phyloP scores from a whole-genome alignment of 2,113 vertebrate species.

The Laticauda laticaudata region DNA sequence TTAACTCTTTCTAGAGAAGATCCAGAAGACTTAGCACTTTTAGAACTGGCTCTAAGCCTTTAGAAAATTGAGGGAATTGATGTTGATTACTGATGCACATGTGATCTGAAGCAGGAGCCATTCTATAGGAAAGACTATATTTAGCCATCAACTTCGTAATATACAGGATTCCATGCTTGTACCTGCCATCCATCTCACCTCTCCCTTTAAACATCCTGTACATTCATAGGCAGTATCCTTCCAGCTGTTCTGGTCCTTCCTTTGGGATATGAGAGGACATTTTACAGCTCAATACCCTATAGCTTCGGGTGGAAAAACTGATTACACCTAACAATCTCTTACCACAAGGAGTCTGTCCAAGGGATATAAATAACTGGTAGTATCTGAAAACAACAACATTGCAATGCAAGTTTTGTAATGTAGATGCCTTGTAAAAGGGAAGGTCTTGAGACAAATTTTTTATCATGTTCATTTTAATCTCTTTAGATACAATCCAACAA shows the following conservation, averaged over 20 bases:
- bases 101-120: neutral
- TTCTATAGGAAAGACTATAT: neutral
- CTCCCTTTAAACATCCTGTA: neutral
- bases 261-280: neutral
- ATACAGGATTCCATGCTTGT: neutral
- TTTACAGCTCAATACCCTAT: neutral
- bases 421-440: conserved; percentile 9
- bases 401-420: neutral
- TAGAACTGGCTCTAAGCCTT: neutral
- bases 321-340: neutral
- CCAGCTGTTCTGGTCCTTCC: neutral
- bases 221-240: neutral
- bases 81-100: neutral
- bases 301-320: neutral
- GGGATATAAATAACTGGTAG: neutral
- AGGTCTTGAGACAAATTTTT: neutral
- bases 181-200: neutral
- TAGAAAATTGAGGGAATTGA: conserved; percentile 7
- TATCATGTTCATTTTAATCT: conserved; percentile 4
- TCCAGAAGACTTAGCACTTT: neutral
- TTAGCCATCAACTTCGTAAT: neutral
- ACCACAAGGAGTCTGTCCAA: neutral
- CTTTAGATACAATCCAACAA: conserved; percentile 19
- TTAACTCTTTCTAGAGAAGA: neutral
- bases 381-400: neutral